These are phyloP conservation scores for Neostethus bicornis DNA, from an alignment of 2,797 vertebrate genomes.

Conservation along the genomic window DNA sequence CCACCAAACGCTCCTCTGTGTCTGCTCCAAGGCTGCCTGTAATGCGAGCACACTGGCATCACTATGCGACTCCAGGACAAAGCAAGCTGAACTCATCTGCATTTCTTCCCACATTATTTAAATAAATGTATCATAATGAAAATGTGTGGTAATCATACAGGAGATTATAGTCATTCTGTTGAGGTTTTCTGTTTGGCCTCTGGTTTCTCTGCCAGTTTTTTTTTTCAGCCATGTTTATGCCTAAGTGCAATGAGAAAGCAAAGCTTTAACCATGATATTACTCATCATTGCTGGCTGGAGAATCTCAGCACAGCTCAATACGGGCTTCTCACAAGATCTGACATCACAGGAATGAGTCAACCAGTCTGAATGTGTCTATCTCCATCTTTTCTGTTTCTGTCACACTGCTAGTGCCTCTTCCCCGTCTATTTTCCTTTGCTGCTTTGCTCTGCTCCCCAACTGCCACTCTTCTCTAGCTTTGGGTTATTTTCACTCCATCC, in stretches of 20 bases:
- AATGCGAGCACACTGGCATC: constrained; percentile 49
- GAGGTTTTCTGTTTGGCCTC: constrained; percentile 10
- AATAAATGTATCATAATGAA: constrained; percentile 10
- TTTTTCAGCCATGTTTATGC: constrained; percentile 23
- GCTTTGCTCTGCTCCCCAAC: constrained; percentile 38
- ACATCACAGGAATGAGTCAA: constrained; percentile 69
- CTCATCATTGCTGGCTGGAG: constrained; percentile 57
- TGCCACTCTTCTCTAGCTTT: constrained; percentile 55
- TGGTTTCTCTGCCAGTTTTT: constrained; percentile 22
- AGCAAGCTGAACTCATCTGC: constrained; percentile 19
- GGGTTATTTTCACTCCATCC: constrained; percentile 59
- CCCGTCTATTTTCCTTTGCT: constrained; percentile 45
- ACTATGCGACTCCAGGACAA: constrained; percentile 25
- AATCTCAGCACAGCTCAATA: constrained; percentile 44
- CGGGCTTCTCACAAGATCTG: constrained; percentile 51
- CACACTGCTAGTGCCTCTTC: constrained; percentile 30
- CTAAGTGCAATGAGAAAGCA: constrained; percentile 33
- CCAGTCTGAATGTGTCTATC: constrained; percentile 53
- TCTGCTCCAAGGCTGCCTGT: constrained; percentile 86
- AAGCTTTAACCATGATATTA: constrained; percentile 45
- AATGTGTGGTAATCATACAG: constrained; percentile 6
- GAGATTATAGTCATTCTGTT: constrained; percentile 13
- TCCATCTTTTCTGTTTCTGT: constrained; percentile 44
- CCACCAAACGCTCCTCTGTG: constrained; percentile 93
- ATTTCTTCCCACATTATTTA: constrained; percentile 25